Conservation (phyloP, 2,113 vertebrate species). For the Otis tarda region DNA sequence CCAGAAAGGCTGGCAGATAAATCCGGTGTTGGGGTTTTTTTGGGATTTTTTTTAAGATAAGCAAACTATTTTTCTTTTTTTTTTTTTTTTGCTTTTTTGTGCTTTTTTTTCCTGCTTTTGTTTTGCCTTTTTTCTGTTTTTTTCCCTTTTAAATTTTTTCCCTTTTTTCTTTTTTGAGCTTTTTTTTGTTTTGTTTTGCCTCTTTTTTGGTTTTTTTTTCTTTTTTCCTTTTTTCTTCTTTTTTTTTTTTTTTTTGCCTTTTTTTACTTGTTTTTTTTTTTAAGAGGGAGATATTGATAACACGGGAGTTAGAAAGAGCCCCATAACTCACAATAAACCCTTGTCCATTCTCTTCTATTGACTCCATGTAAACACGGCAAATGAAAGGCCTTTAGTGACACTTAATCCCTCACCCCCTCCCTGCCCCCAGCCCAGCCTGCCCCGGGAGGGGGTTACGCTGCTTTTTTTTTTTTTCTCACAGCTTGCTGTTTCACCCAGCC, state of each 20-base stretch:
- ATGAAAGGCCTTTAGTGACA: conserved; percentile 49
- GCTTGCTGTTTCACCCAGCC: neutral
- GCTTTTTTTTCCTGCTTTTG: no score
- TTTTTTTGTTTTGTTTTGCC: no score
- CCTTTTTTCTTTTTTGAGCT: no score
- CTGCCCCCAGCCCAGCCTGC: neutral
- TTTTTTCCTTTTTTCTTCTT: rapidly evolving
- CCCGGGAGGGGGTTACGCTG: neutral
- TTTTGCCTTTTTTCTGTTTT: no score
- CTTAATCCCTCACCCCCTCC: conserved; percentile 18
- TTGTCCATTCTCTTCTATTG: conserved; percentile 34
- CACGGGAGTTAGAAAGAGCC: neutral
- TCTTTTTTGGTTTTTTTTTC: no score
- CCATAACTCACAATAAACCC: conserved; percentile 21
- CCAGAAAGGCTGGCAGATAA: neutral
- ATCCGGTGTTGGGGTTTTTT: no score
- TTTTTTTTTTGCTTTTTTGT: no score
- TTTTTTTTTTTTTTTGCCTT: rapidly evolving
- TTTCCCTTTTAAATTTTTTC: no score
- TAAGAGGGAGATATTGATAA: neutral
- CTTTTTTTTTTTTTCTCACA: neutral
- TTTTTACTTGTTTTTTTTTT: rapidly evolving
- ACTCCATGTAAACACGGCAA: conserved; percentile 42
- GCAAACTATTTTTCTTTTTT: no score
- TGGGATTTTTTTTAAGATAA: neutral